Evolutionary conservation across 2,113 vertebrate genomes (phyloP).

Genomic region (Empidonax alnorum): DNA sequence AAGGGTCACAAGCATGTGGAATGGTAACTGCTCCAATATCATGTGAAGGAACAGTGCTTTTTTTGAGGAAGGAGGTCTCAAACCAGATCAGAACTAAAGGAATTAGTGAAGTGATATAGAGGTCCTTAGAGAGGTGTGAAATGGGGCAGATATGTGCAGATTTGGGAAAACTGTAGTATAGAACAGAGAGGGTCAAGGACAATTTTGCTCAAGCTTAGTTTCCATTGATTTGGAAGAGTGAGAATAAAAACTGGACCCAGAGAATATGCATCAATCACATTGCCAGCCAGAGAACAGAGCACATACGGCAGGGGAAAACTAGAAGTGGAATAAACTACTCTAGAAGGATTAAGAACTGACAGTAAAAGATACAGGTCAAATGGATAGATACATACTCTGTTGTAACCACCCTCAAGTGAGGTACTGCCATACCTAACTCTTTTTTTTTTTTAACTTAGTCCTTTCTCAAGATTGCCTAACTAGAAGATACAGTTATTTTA

Average conservation of each 20-base stretch:
- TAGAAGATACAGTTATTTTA: background rate
- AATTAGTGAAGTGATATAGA: background rate
- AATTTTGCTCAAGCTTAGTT: background rate
- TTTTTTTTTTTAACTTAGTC: background rate
- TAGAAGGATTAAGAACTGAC: background rate
- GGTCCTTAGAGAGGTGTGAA: background rate
- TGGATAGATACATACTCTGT: background rate
- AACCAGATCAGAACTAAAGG: background rate
- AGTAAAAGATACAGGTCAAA: background rate
- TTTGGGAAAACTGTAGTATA: background rate
- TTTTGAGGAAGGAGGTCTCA: background rate
- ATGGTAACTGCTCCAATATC: fast-evolving
- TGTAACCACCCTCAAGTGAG: background rate
- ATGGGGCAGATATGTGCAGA: background rate
- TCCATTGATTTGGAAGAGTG: background rate
- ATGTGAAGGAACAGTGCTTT: background rate
- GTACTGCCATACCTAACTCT: background rate
- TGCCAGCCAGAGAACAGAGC: background rate
- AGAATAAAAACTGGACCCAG: background rate
- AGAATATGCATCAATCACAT: background rate
- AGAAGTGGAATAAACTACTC: background rate
- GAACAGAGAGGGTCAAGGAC: background rate
- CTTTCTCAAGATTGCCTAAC: background rate
- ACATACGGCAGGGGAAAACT: background rate
- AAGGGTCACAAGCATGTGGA: background rate